Base-by-base conservation (phyloP, 2,113 vertebrate genomes). In the Pyrgilauda ruficollis region DNA sequence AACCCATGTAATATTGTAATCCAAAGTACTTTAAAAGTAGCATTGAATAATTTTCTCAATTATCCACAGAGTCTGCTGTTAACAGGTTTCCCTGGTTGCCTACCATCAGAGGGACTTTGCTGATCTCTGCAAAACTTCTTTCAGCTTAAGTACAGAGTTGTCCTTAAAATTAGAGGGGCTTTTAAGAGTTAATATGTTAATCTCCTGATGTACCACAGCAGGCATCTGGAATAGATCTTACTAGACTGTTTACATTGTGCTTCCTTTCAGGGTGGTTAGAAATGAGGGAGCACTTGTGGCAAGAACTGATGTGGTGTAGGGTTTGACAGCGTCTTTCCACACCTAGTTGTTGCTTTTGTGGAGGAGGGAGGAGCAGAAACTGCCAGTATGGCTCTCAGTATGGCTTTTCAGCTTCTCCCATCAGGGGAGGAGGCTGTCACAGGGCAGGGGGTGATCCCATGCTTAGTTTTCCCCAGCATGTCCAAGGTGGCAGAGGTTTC, bases 261-360 rank as follows among this genome's bases (percentile, higher is more conserved):
- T 86, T 86, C 79, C 59, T 95, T 77, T 74, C 56, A 74, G 75
- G 63, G 37, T 86, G 79, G 67, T 83, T 85, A 58, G 79, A 96
- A 81, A 79, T 30, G 1, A 92, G 58, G 77, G 80, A 94, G 41
- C 20, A 44, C 84, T 93, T 92, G 87, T 91, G 83, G 89, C 61
- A 90, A 83, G 79, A 83, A 70, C 52, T 80, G 79, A 94, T 91
- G 84, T 91, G 82, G 55, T 87, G 19, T 35, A 85, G 91, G 47
- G 72, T 59, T 93, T 96, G 87, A 87, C 84, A 95, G 87, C 39
- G 8, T 80, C 89, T 90, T 93, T 96, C 93, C 81, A 93, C 94
- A 93, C 89, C 77, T 95, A 87, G 47, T 21, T 83, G 89, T 78
- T 94, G 72, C 63, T 91, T 96, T 93, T 69, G 50, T 62, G 53